Evolutionary conservation across 2,888 invertebrate species (phyloP).

Genomic region (Linnaemya tessellans): DNA sequence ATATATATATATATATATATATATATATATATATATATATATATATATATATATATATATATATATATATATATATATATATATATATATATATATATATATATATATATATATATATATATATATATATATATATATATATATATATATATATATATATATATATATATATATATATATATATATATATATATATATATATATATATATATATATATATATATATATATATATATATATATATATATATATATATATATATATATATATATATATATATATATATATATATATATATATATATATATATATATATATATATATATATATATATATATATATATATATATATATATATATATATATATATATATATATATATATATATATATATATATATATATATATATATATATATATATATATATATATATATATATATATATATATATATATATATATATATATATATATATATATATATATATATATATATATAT

Average conservation of each 20-base stretch:
- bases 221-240: slow-evolving; percentile 2
- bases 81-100: not conserved
- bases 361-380: too few species aligned
- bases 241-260: not conserved
- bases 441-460: too few species aligned
- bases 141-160: slow-evolving; percentile 3
- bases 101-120: not conserved
- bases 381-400: too few species aligned
- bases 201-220: not conserved
- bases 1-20: not conserved
- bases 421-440: too few species aligned
- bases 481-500: too few species aligned
- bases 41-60: not conserved
- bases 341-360: too few species aligned
- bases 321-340: not conserved
- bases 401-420: too few species aligned
- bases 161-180: slow-evolving; percentile 1
- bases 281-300: not conserved
- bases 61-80: not conserved
- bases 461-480: too few species aligned
- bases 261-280: too few species aligned
- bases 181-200: not conserved
- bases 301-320: not conserved
- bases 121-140: not conserved
- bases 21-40: not conserved